A percentile compares a stretch with the other conserved stretches of the same genome.
These are phyloP conservation scores for Microctenopoma stevenorrisi DNA, from an alignment of 2,797 vertebrate species.

Conservation along the genomic window DNA sequence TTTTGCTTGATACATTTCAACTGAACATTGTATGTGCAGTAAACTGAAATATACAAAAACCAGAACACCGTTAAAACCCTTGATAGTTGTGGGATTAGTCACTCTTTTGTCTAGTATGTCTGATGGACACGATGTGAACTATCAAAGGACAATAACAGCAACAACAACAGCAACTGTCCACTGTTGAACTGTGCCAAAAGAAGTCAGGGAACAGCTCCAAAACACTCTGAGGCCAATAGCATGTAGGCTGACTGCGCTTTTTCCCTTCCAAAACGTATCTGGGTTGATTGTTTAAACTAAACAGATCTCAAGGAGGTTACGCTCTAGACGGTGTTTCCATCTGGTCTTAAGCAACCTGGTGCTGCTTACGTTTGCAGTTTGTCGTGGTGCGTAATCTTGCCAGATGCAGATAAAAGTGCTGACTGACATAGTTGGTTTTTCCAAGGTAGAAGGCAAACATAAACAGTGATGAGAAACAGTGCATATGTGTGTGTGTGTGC, in stretches of 20 bases:
- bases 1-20: neutral
- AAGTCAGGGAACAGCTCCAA: conserved; percentile 8
- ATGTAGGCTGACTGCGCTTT: conserved; percentile 28
- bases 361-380: conserved; percentile 58
- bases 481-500: conserved; percentile 8
- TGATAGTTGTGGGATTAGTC: conserved; percentile 1
- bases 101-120: neutral
- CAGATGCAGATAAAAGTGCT: conserved; percentile 62
- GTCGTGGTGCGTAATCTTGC: conserved; percentile 31
- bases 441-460: conserved; percentile 52
- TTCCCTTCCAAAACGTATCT: conserved; percentile 29
- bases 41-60: neutral
- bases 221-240: conserved; percentile 11
- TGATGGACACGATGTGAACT: conserved; percentile 6
- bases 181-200: conserved; percentile 15
- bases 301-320: conserved; percentile 19
- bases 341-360: conserved; percentile 34
- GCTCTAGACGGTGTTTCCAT: conserved; percentile 55
- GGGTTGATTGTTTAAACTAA: conserved; percentile 28
- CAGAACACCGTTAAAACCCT: neutral
- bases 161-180: conserved; percentile 6
- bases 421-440: conserved; percentile 51
- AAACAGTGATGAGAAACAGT: conserved; percentile 52
- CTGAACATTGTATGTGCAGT: too few species aligned
- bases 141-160: conserved; percentile 5